Percentiles rank a stretch among this genome's conserved stretches.
These are phyloP conservation scores for Panthera leo DNA, from an alignment of 2,113 vertebrate genomes.

Conservation along the genomic window DNA sequence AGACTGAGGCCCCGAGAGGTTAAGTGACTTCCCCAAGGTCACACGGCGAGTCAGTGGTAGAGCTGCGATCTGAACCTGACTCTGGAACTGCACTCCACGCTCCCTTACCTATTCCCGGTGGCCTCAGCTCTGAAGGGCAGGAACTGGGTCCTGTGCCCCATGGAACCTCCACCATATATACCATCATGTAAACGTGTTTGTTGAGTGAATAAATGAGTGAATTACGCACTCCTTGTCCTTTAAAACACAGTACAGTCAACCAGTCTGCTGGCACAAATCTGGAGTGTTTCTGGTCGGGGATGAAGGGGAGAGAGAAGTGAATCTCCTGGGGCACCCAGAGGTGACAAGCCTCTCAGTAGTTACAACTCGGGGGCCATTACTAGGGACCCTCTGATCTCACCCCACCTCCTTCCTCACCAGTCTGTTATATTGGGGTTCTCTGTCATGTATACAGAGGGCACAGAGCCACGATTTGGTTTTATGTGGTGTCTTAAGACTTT, in stretches of 20 bases:
- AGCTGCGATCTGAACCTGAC: no score
- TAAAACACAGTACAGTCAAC: background rate
- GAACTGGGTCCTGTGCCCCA: no score
- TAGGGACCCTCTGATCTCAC: background rate
- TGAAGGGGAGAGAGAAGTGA: no score
- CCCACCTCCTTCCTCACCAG: background rate
- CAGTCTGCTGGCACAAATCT: background rate
- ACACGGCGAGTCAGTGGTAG: background rate
- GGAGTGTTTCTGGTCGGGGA: background rate
- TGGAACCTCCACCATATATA: no score
- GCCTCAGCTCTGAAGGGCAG: no score
- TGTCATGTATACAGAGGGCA: background rate
- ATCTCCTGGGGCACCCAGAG: background rate
- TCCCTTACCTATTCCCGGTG: no score
- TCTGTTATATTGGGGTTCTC: background rate
- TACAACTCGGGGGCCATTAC: no score
- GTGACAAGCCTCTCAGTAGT: background rate
- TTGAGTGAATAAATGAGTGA: no score
- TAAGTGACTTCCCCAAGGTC: background rate
- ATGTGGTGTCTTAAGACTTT: background rate
- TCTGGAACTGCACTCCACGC: no score
- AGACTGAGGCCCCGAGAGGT: background rate
- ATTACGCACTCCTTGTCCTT: no score
- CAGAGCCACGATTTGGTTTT: background rate
- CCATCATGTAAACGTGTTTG: no score